Evolutionary conservation across 2,888 invertebrate genomes (phyloP).

Genomic region (Subacronicta megacephala): DNA sequence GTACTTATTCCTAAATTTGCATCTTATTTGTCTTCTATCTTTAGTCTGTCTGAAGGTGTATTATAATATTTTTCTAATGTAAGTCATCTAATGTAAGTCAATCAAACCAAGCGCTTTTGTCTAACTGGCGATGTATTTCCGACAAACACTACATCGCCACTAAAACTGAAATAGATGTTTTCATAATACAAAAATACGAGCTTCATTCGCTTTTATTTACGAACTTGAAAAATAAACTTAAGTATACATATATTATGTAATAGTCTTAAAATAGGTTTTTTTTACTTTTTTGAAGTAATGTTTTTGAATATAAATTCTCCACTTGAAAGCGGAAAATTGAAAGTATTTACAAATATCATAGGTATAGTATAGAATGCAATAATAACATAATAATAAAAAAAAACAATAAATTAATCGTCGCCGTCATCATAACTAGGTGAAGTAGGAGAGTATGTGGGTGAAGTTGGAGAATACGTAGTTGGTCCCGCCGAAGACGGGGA

Average conservation of each 20-base stretch:
- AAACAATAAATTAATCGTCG: constrained; percentile 76
- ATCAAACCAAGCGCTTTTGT: constrained; percentile 12
- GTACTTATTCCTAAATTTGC: constrained; percentile 27
- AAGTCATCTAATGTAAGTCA: constrained; percentile 28
- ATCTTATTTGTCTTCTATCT: too few relatives aligned
- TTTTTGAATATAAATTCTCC: constrained; percentile 14
- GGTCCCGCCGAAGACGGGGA: constrained; percentile 93
- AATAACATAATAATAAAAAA: constrained; percentile 25
- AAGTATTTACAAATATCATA: constrained; percentile 52
- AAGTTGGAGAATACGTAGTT: constrained; percentile 82
- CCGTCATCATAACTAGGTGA: constrained; percentile 91
- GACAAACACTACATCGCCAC: constrained; percentile 14
- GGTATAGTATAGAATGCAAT: constrained; percentile 10
- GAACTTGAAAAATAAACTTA: constrained; percentile 38
- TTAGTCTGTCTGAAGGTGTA: neutral
- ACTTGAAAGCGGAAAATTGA: constrained; percentile 17
- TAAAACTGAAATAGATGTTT: constrained; percentile 1
- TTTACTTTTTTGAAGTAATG: constrained; percentile 9
- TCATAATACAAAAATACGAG: neutral
- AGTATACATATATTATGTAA: constrained; percentile 13
- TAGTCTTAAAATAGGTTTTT: constrained; percentile 28
- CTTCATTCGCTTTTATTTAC: constrained; percentile 9
- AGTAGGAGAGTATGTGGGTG: constrained; percentile 89
- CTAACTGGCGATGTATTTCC: constrained; percentile 9
- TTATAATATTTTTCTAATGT: constrained; percentile 15